Evolutionary conservation across 2,797 vertebrate genomes (phyloP).

Genomic region (Eulemur mongoz): DNA sequence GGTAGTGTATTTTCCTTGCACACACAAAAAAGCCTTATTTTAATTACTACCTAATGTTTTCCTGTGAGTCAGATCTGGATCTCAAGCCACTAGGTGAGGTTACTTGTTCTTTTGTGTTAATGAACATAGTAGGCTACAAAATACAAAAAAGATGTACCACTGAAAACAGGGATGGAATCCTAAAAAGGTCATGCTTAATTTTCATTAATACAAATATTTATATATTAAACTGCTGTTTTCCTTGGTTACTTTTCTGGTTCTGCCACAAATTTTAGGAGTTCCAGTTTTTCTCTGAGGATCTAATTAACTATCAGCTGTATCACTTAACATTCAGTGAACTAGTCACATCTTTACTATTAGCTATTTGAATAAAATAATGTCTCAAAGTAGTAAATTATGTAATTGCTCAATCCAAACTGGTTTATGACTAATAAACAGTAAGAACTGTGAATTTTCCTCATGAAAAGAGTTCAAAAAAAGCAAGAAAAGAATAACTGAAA

Average conservation of each 20-base stretch:
- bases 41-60: slow-evolving; percentile 53
- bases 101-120: slow-evolving; percentile 41
- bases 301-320: slow-evolving; percentile 43
- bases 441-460: slow-evolving; percentile 32
- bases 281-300: slow-evolving; percentile 38
- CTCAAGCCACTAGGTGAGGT: neutral
- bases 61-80: neutral
- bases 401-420: slow-evolving; percentile 50
- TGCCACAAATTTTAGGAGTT: slow-evolving; percentile 9
- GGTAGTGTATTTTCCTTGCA: neutral
- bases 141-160: neutral
- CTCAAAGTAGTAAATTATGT: slow-evolving; percentile 9
- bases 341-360: neutral
- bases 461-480: slow-evolving; percentile 60
- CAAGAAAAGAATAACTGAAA: slow-evolving; percentile 53
- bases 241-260: slow-evolving; percentile 26
- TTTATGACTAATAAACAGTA: slow-evolving; percentile 59
- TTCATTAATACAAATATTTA: slow-evolving; percentile 23
- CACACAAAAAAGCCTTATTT: neutral
- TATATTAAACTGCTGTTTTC: slow-evolving; percentile 18
- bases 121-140: slow-evolving; percentile 10
- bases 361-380: slow-evolving; percentile 13
- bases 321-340: neutral
- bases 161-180: neutral
- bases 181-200: neutral